Percentiles rank a stretch among this genome's conserved stretches.
Evolutionary conservation across 2,113 vertebrate genomes (phyloP).

Genomic region (Gyps fulvus): DNA sequence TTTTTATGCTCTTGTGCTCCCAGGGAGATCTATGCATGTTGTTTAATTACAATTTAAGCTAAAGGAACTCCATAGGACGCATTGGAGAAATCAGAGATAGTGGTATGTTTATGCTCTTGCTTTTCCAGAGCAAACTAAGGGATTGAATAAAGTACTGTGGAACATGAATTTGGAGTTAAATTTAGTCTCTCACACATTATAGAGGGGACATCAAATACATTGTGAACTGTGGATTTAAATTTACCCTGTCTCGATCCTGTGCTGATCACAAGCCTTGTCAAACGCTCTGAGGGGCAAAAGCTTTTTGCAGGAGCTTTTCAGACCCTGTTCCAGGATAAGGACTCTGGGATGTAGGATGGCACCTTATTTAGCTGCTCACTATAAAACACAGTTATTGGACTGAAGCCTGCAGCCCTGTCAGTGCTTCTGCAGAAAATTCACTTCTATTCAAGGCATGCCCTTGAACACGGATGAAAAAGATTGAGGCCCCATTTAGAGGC

Average conservation of each 20-base stretch:
- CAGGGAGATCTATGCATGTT: not conserved
- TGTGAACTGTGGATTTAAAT: not conserved
- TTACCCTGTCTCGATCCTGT: not conserved
- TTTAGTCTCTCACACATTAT: not conserved
- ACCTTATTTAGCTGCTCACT: conserved; percentile 3
- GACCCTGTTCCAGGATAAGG: not conserved
- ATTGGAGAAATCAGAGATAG: not conserved
- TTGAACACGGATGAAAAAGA: not conserved
- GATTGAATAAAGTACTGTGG: not conserved
- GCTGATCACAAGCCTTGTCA: not conserved
- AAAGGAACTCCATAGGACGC: not conserved
- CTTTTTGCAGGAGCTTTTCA: not conserved
- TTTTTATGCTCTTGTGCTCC: not conserved
- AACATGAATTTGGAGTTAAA: not conserved
- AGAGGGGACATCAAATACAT: not conserved
- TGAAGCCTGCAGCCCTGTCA: conserved; percentile 11
- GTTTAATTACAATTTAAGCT: not conserved
- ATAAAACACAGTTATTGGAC: not conserved
- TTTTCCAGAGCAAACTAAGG: not conserved
- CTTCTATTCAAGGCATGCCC: not conserved
- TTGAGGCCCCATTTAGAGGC: not conserved
- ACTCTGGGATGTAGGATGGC: not conserved
- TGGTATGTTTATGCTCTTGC: not conserved
- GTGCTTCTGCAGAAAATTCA: conserved; percentile 1
- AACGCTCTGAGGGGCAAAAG: not conserved